Percentiles rank a stretch among this genome's conserved stretches.
Conservation (phyloP, 2,888 invertebrate species). For the Gandaritis pyraliata region DNA sequence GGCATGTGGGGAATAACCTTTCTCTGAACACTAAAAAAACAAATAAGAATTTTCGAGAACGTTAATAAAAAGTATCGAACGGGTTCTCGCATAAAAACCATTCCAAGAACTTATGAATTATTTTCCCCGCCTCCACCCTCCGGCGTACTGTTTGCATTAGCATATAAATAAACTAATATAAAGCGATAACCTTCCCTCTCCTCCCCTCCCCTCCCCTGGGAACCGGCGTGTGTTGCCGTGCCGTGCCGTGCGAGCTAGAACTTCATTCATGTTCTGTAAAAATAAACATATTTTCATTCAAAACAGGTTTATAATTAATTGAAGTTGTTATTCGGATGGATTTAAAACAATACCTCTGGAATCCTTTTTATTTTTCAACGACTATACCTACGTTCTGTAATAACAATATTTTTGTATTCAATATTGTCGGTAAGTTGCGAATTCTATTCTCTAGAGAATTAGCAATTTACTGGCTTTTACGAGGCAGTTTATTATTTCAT, state of each 20-base stretch:
- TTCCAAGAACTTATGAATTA: slow-evolving; percentile 20
- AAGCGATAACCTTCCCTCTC: slow-evolving; percentile 33
- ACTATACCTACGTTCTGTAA: too few relatives aligned
- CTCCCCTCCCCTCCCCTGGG: slow-evolving; percentile 43
- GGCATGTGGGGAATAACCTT: too few relatives aligned
- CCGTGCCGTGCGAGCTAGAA: not conserved
- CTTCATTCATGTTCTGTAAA: slow-evolving; percentile 16
- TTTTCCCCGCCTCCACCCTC: slow-evolving; percentile 4
- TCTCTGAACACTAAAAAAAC: not conserved
- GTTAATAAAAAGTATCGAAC: slow-evolving; percentile 6
- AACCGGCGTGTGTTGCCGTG: slow-evolving; percentile 29
- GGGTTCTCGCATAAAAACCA: slow-evolving; percentile 2
- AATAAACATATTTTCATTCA: slow-evolving; percentile 18
- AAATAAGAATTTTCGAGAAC: not conserved
- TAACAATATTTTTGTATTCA: too few relatives aligned
- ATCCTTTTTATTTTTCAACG: not conserved
- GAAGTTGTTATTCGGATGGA: not conserved
- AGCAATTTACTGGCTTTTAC: too few relatives aligned
- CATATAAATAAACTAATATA: slow-evolving; percentile 43
- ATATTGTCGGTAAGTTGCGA: too few relatives aligned
- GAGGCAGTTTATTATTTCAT: not conserved
- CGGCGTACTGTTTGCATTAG: slow-evolving; percentile 38
- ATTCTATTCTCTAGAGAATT: too few relatives aligned
- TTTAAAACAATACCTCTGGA: not conserved
- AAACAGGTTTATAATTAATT: slow-evolving; percentile 6